Conservation (phyloP, 92 coral and sea anemone genomes). For the Parazoanthus swiftii region DNA sequence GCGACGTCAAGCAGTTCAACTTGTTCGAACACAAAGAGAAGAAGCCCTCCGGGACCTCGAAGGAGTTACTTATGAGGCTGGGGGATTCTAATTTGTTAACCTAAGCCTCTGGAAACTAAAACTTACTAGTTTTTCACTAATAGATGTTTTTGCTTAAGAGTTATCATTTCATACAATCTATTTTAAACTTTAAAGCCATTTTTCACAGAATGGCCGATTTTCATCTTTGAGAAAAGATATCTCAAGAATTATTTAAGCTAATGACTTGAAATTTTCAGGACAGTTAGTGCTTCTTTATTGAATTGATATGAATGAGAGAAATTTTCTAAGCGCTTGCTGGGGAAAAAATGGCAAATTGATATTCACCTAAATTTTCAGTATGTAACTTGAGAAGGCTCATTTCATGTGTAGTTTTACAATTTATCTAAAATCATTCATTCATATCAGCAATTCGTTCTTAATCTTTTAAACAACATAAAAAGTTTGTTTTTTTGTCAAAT, state of each 20-base stretch:
- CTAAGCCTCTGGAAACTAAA: no score
- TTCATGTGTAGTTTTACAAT: not conserved
- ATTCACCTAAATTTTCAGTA: not conserved
- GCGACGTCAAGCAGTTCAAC: conserved; percentile 46
- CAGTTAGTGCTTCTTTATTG: no score
- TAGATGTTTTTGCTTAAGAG: no score
- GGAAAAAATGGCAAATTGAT: not conserved
- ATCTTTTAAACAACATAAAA: not conserved
- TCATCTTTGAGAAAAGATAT: conserved; percentile 40
- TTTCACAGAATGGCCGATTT: conserved; percentile 26
- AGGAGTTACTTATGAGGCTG: conserved; percentile 47
- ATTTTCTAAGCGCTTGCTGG: no score
- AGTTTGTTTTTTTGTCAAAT: not conserved
- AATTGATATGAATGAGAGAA: no score
- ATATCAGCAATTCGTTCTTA: not conserved
- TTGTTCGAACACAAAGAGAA: conserved; percentile 47
- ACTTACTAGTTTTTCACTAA: no score
- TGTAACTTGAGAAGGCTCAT: no score
- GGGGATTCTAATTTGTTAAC: conserved; percentile 25
- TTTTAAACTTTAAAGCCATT: no score
- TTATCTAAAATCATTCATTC: not conserved
- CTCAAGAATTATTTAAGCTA: conserved; percentile 34
- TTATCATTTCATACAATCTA: no score
- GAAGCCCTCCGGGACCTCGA: conserved; percentile 54
- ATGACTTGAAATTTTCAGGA: no score